These are phyloP conservation scores for Yponomeuta evonymella DNA, from an alignment of 2,888 invertebrate genomes.

Conservation along the genomic window DNA sequence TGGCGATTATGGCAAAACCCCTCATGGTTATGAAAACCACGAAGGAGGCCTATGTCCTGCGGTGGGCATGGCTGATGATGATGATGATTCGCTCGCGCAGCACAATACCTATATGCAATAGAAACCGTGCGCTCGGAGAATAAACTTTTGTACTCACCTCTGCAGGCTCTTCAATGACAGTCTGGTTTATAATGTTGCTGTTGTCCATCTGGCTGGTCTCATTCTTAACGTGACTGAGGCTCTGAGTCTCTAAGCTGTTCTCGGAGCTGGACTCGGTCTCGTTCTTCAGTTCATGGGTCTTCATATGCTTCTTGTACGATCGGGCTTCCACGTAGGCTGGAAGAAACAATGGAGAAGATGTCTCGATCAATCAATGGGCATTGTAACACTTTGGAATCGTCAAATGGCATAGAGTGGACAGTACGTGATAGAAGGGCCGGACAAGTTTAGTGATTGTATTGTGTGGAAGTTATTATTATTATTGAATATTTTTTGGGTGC, in stretches of 20 bases:
- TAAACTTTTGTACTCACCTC: background rate
- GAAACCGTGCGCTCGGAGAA: background rate
- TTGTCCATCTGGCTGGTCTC: background rate
- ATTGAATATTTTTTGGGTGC: no score
- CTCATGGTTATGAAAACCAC: no score
- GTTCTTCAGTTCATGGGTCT: slow-evolving; percentile 50
- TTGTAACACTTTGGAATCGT: no score
- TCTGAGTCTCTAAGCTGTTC: slow-evolving; percentile 23
- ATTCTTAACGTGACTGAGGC: background rate
- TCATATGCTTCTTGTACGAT: slow-evolving; percentile 63
- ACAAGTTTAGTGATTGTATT: no score
- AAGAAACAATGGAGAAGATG: background rate
- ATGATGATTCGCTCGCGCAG: no score
- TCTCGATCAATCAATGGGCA: background rate
- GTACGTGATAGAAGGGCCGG: no score
- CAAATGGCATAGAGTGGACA: no score
- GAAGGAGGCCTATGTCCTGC: no score
- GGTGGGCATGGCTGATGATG: no score
- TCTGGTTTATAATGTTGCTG: background rate
- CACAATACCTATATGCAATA: no score
- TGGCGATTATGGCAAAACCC: no score
- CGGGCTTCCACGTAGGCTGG: slow-evolving; percentile 60
- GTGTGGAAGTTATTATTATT: no score
- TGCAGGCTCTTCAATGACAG: background rate
- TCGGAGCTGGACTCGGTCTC: slow-evolving; percentile 37